These are phyloP conservation scores for Eurypyga helias DNA, from an alignment of 2,113 vertebrate species.

Conservation along the genomic window DNA sequence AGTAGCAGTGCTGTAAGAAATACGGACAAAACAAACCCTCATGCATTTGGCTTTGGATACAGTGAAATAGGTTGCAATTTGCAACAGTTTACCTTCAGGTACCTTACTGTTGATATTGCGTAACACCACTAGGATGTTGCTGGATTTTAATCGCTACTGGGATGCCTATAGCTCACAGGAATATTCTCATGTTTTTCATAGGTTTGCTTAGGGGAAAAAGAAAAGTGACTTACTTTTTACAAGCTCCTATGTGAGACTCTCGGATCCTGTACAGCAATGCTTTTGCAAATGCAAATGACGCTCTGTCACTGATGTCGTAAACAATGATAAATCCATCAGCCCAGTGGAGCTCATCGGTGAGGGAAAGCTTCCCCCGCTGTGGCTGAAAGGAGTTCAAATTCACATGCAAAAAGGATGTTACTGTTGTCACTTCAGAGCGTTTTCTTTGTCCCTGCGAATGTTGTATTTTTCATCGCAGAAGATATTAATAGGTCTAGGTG, in stretches of 20 bases:
- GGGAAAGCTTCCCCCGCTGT: conserved; percentile 75
- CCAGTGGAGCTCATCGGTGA: conserved; percentile 84
- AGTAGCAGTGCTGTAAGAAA: neutral
- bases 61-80: neutral
- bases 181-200: neutral
- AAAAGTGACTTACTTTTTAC: conserved; percentile 79
- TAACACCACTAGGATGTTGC: neutral
- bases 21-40: neutral
- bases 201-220: neutral
- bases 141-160: neutral
- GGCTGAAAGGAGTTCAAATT: conserved; percentile 59
- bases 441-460: neutral
- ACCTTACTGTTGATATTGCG: neutral
- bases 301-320: conserved; percentile 88
- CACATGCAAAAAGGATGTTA: neutral
- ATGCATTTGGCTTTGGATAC: neutral
- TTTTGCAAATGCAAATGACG: conserved; percentile 86
- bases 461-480: neutral
- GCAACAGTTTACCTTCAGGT: neutral
- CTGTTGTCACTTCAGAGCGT: neutral
- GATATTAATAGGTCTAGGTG: neutral
- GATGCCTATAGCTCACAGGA: neutral
- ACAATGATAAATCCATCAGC: conserved; percentile 89
- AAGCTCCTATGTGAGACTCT: conserved; percentile 74
- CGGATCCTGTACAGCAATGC: conserved; percentile 83